Conservation (phyloP, 2,888 invertebrate genomes). For the Cephus pygmeus region DNA sequence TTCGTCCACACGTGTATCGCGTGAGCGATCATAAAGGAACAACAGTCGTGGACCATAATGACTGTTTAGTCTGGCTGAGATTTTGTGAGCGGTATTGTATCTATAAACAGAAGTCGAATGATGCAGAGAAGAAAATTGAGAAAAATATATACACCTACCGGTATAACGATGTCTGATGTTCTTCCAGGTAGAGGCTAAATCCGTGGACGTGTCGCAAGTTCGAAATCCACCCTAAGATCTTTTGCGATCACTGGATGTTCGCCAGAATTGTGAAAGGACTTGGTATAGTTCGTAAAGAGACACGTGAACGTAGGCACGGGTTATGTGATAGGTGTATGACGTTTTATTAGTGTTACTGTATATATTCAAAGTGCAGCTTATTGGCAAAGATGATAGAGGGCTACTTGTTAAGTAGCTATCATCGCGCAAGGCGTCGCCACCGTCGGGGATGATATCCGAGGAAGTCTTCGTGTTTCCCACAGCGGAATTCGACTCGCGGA, state of each 20-base stretch:
- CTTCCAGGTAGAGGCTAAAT: background rate
- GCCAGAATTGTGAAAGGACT: too few relatives aligned
- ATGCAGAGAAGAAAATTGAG: background rate
- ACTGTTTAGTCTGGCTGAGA: conserved; percentile 38
- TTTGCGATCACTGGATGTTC: too few relatives aligned
- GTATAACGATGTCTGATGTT: background rate
- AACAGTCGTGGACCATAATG: background rate
- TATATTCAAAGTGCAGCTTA: background rate
- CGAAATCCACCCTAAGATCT: background rate
- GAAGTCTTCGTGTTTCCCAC: conserved; percentile 15
- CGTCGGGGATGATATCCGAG: background rate
- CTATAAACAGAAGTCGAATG: background rate
- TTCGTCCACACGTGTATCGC: background rate
- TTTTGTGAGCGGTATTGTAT: conserved; percentile 20
- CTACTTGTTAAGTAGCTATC: background rate
- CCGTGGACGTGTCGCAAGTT: background rate
- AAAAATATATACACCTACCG: background rate
- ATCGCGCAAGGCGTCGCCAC: background rate
- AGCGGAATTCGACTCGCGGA: conserved; percentile 45
- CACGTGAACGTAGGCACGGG: background rate
- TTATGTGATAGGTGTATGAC: background rate
- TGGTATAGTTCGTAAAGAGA: background rate
- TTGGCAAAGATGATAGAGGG: background rate
- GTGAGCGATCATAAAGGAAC: background rate
- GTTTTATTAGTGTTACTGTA: background rate